Evolutionary conservation across 2,797 vertebrate species (phyloP).

Genomic region (Acanthurus tractus): DNA sequence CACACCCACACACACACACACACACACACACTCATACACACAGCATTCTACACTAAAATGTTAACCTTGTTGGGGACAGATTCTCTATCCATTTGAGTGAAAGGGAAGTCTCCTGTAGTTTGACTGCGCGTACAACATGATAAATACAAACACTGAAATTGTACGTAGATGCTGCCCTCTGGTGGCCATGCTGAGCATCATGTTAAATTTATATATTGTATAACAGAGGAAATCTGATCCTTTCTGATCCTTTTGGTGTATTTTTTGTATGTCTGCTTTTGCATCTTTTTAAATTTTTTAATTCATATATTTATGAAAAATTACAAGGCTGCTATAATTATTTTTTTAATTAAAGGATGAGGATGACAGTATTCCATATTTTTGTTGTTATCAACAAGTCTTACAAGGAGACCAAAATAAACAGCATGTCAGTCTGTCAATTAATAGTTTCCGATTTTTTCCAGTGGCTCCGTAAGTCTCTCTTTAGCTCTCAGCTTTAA

Average conservation of each 20-base stretch:
- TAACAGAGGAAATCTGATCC: not conserved
- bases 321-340: no score
- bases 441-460: not conserved
- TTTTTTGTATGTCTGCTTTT: not conserved
- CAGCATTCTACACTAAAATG: not conserved
- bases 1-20: not conserved
- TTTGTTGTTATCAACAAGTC: not conserved
- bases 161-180: constrained; percentile 68
- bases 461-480: no score
- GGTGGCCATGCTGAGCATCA: constrained; percentile 54
- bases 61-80: not conserved
- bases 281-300: not conserved
- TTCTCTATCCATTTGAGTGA: not conserved
- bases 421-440: not conserved
- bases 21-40: not conserved
- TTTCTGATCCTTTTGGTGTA: not conserved
- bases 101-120: not conserved
- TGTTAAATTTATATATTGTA: not conserved
- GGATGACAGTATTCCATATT: not conserved
- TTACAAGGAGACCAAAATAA: not conserved
- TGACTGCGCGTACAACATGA: not conserved
- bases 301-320: not conserved
- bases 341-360: not conserved
- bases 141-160: not conserved
- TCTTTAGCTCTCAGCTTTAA: not conserved